Evolutionary conservation across 1,140 invertebrate genomes (phyloP).

Genomic region (Trachymyrmex septentrionalis): DNA sequence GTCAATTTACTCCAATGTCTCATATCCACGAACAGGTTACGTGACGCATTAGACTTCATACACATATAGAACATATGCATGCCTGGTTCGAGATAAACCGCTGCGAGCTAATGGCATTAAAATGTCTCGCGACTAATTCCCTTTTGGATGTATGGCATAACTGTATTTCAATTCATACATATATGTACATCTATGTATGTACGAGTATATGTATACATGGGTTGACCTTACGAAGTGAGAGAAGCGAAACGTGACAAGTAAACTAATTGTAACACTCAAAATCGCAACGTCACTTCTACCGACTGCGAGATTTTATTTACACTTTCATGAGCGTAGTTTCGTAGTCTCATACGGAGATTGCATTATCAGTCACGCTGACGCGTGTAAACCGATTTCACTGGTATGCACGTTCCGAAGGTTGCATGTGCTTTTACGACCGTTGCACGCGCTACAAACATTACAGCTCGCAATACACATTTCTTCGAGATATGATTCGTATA

Average conservation of each 20-base stretch:
- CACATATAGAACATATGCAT: constrained; percentile 35
- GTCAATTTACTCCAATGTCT: constrained; percentile 73
- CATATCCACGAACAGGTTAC: constrained; percentile 40
- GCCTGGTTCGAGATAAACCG: constrained; percentile 64
- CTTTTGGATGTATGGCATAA: constrained; percentile 3
- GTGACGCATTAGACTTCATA: constrained; percentile 46
- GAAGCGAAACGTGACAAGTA: constrained; percentile 1
- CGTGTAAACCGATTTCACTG: constrained; percentile 50
- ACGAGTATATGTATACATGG: not conserved
- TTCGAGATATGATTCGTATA: constrained; percentile 42
- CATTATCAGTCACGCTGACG: constrained; percentile 57
- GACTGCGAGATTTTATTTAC: constrained; percentile 50
- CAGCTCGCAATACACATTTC: constrained; percentile 41
- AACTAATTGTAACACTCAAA: not conserved
- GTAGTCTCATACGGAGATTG: constrained; percentile 47
- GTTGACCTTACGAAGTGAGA: constrained; percentile 3
- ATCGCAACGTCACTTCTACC: constrained; percentile 44
- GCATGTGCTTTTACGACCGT: constrained; percentile 69
- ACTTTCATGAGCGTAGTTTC: not conserved
- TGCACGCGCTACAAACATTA: constrained; percentile 50
- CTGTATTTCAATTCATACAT: constrained; percentile 15
- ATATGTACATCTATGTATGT: not conserved
- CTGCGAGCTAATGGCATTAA: constrained; percentile 66
- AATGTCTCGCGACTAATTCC: constrained; percentile 59
- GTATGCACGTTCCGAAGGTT: constrained; percentile 58